Evolutionary conservation across 1,140 invertebrate species (phyloP).

Genomic region (Leptopilina clavipes): DNA sequence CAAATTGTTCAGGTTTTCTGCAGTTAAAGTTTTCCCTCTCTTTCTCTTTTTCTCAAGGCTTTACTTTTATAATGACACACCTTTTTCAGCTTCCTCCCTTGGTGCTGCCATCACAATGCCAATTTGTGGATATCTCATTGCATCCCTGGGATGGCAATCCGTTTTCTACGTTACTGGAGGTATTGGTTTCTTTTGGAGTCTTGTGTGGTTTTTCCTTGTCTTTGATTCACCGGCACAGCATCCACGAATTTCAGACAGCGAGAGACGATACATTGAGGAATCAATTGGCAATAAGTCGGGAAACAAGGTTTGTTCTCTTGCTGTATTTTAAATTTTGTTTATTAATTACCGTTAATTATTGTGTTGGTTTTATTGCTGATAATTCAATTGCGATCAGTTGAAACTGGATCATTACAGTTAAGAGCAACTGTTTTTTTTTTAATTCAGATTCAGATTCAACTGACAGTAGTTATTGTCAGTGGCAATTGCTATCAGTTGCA

Average conservation of each 20-base stretch:
- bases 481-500: no score
- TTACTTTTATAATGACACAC: constrained; percentile 27
- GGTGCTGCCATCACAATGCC: constrained; percentile 90
- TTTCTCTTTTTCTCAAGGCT: neutral
- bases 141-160: constrained; percentile 86
- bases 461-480: no score
- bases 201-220: constrained; percentile 88
- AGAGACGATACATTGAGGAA: constrained; percentile 86
- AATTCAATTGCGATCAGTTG: no score
- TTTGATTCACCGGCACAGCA: constrained; percentile 91
- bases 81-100: constrained; percentile 82
- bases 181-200: constrained; percentile 87
- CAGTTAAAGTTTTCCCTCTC: neutral
- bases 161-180: constrained; percentile 90
- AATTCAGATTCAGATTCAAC: no score
- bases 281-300: constrained; percentile 77
- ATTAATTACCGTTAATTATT: no score
- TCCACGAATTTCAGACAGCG: constrained; percentile 87
- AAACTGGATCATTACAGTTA: no score
- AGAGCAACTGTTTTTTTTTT: no score
- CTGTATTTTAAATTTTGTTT: no score
- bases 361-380: no score
- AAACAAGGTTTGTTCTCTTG: constrained; percentile 58
- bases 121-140: constrained; percentile 86
- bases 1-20: constrained; percentile 28